Conservation (phyloP, 2,888 invertebrate genomes). For the Drosophila macrospina region DNA sequence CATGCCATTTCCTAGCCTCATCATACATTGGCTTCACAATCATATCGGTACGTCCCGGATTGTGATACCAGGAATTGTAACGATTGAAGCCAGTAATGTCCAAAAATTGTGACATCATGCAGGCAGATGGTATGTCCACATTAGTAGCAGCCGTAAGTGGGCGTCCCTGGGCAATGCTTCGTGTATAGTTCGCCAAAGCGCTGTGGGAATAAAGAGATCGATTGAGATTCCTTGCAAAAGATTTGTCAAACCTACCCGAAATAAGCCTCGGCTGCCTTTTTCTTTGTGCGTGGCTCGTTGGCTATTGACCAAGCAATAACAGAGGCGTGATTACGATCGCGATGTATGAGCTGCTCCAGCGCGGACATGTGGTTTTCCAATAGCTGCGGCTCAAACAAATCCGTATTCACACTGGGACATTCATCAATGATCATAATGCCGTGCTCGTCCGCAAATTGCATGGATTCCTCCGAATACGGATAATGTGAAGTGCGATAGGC, state of each 20-base stretch:
- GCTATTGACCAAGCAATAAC: conserved; percentile 99
- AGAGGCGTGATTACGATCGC: conserved; percentile 97
- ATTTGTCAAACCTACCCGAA: conserved; percentile 87
- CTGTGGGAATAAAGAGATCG: background rate
- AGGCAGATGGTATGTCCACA: conserved; percentile 57
- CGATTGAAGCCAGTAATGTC: conserved; percentile 98
- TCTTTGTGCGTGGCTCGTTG: conserved; percentile 94
- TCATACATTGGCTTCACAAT: conserved; percentile 89
- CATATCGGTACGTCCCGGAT: conserved; percentile 92
- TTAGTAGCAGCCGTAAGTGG: conserved; percentile 94
- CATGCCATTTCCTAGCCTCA: conserved; percentile 93
- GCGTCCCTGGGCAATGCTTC: conserved; percentile 84
- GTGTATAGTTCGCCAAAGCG: conserved; percentile 88
- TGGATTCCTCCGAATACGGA: conserved; percentile 98
- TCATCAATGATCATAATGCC: conserved; percentile 98
- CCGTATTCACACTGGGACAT: conserved; percentile 96
- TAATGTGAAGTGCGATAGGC: conserved; percentile 98
- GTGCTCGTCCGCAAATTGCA: conserved; percentile 95
- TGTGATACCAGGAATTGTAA: conserved; percentile 97
- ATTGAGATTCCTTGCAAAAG: too few species aligned
- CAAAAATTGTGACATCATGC: conserved; percentile 86
- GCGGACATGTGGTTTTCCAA: conserved; percentile 93
- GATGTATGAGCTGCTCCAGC: conserved; percentile 92
- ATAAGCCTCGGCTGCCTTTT: conserved; percentile 90
- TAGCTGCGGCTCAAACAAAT: conserved; percentile 89